Base-by-base conservation (phyloP, 2,797 vertebrate species). In the Danio tinwini region DNA sequence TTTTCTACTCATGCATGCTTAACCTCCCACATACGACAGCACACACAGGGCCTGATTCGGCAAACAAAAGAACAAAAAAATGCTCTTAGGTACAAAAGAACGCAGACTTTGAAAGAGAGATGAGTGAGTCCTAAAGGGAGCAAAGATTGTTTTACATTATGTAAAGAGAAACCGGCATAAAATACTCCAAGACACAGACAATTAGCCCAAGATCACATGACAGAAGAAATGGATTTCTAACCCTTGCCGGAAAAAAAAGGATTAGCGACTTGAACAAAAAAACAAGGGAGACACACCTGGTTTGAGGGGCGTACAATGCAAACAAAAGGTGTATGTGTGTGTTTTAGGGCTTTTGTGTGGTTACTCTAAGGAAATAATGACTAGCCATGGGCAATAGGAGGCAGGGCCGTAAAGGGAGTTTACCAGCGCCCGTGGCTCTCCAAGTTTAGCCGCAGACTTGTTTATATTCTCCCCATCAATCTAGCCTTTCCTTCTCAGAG, bases 21-120 rank as follows among this genome's bases (percentile, higher is more conserved):
- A 89, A 86, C 87, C 76, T 11, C 49, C 45, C 83, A n/a, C 42
- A 83, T 86, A 73, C 75, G n/a, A 49, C 40, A 82, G 64, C 19
- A 39, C 61, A 40, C 72, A 74, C 83, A 89, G 78, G 44, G 74
- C 81, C 0, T 73, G 82, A 87, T 83, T 88, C 86, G 45, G 83
- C 83, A 78, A 82, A 89, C 88, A 92, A 92, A 90, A 87, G 85
- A 75, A 58, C 87, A 81, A 68, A 69, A n/a, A 29, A 53, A 77
- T 45, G 50, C 47, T 83, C 70, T 2, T 49, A 1, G 61, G 84
- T 78, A 84, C 58, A 79, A 84, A n/a, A 81, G 84, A 83, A 82
- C 13, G 12, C n/a, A 49, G 71, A 84, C 88, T 88, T 88, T 90
- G 78, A 87, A 88, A 71, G 82, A 85, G 71, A 75, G 84, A 82